phyloP scores from a whole-genome alignment of 2,888 invertebrate genomes.

The Shargacucullia verbasci region DNA sequence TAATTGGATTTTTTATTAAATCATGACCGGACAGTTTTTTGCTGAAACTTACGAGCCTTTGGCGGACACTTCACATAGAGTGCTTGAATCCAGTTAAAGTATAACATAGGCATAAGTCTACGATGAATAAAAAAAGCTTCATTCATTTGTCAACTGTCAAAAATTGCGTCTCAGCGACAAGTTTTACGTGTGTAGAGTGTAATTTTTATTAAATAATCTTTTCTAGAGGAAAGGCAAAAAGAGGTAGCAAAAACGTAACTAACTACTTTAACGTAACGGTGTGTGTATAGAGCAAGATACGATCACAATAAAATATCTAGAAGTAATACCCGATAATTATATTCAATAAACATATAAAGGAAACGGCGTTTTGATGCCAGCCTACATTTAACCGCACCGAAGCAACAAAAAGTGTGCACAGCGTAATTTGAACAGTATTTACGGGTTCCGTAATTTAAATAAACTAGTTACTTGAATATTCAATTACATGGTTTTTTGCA shows the following conservation, averaged over 20 bases:
- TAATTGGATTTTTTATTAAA: conserved; percentile 66
- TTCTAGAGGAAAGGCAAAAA: conserved; percentile 11
- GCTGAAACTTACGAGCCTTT: conserved; percentile 38
- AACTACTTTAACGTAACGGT: conserved; percentile 31
- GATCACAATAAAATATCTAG: conserved; percentile 46
- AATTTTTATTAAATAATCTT: conserved; percentile 3
- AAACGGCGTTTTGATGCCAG: conserved; percentile 54
- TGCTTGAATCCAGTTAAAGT: conserved; percentile 30
- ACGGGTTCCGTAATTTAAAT: conserved; percentile 55
- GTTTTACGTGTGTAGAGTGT: conserved; percentile 6
- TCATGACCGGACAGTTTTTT: conserved; percentile 57
- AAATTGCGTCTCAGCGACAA: conserved; percentile 9
- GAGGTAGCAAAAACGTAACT: conserved; percentile 25
- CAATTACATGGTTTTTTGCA: conserved; percentile 51
- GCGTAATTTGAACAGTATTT: conserved; percentile 37
- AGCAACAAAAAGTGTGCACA: conserved; percentile 37
- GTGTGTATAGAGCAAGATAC: conserved; percentile 11
- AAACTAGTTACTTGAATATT: conserved; percentile 53
- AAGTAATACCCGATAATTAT: conserved; percentile 63
- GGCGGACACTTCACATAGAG: conserved; percentile 27
- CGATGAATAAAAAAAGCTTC: conserved; percentile 8
- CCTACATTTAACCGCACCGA: conserved; percentile 34
- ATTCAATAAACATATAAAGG: conserved; percentile 67
- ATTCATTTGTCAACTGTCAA: conserved; percentile 27
- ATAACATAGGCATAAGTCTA: conserved; percentile 16